Evolutionary conservation across 1,140 invertebrate genomes (phyloP), one percentile per base, ranked within the genome.

Genomic region (Nasonia giraulti): DNA sequence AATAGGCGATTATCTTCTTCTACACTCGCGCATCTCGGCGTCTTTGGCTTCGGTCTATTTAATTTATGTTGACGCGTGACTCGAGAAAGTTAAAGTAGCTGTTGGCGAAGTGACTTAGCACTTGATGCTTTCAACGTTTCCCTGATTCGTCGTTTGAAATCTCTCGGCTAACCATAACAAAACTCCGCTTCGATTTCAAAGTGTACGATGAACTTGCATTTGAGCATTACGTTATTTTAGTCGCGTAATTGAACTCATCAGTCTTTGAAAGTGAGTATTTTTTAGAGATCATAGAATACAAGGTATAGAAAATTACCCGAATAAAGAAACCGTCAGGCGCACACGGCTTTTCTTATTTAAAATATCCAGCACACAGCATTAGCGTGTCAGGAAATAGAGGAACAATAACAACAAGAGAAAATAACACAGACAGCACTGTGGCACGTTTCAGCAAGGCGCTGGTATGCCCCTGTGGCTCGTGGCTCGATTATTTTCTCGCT

Each of bases 401-500:
- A 79, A 23, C 31, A 79, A 66, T 79, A 79, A 68, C 20, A 62
- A 20, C 55, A 62, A 20, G 27, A 62, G n/a, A 79, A 37, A 66
- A 79, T 79, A 76, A 47, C 14, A 79, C 47, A 27, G 27, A 1
- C 27, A 27, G 27, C 27, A 17, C 47, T 11, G 12, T 14, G 12
- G 14, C 12, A 50, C 14, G 14, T 12, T 50, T 50, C 12, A 17
- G 11, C 47, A 17, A 17, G 66, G 23, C 27, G 17, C 5, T 40
- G 55, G 44, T 47, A 74, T 55, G 69, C 23, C 37, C 4, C 68
- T 73, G 44, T 33, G 80, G 44, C 4, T 55, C 44, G 23, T 55
- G 44, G 1, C 27, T 71, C 31, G 80, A 81, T 81, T 81, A 81
- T 81, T 81, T 80, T 80, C 47, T 80, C 0, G 33, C 47, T 62